phyloP scores from a whole-genome alignment of 2,113 vertebrate genomes.

The Archilochus colubris region DNA sequence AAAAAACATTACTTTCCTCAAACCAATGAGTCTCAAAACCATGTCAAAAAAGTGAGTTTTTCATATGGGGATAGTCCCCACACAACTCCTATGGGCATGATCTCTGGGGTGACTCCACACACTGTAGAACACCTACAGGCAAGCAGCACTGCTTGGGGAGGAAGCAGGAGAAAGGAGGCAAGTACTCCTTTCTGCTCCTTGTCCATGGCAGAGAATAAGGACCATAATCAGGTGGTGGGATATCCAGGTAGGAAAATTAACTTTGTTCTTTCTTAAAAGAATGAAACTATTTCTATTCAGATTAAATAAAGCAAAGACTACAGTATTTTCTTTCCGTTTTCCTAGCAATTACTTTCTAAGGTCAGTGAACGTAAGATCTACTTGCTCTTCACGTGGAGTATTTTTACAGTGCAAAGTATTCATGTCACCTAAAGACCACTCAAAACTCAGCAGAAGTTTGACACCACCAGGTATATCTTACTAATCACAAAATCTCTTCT shows the following conservation, averaged over 20 bases:
- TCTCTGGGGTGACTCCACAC: not conserved
- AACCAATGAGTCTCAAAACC: not conserved
- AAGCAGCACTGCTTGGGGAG: not conserved
- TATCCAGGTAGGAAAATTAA: not conserved
- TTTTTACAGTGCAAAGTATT: not conserved
- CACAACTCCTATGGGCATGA: not conserved
- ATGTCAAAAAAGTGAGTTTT: not conserved
- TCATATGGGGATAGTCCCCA: too few species aligned
- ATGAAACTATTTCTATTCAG: not conserved
- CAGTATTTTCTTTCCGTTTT: not conserved
- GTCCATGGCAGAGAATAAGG: not conserved
- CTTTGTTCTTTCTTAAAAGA: not conserved
- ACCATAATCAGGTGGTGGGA: not conserved
- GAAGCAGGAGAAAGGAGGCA: not conserved
- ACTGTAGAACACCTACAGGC: rapidly evolving
- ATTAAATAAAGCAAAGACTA: not conserved
- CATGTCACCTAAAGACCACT: not conserved
- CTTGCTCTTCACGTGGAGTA: not conserved
- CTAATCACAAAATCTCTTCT: not conserved
- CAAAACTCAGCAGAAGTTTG: not conserved
- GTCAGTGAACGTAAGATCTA: not conserved
- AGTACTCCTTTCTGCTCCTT: not conserved
- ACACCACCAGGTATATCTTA: not conserved
- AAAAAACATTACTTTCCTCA: not conserved
- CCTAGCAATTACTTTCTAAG: not conserved